These are phyloP conservation scores for Deilephila elpenor DNA, from an alignment of 2,888 invertebrate species.

Conservation along the genomic window DNA sequence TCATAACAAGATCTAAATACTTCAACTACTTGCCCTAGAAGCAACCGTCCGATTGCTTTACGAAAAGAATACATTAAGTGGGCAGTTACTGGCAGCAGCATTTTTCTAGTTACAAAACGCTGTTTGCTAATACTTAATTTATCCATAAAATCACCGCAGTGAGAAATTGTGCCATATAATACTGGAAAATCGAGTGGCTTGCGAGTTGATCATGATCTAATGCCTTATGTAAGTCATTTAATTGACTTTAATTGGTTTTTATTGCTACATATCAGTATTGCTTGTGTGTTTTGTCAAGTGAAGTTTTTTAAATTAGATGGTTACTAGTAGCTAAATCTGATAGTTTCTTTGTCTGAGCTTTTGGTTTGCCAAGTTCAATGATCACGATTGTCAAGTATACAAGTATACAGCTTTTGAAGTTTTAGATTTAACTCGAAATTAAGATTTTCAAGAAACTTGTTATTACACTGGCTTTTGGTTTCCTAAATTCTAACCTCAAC, in stretches of 20 bases:
- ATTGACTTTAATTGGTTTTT: not conserved
- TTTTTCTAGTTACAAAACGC: slow-evolving; percentile 8
- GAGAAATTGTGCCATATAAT: slow-evolving; percentile 20
- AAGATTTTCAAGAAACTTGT: too few relatives aligned
- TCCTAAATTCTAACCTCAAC: too few relatives aligned
- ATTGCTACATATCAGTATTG: not conserved
- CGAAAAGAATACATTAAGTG: not conserved
- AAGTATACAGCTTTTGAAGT: too few relatives aligned
- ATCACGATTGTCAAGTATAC: too few relatives aligned
- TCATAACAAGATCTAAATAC: not conserved
- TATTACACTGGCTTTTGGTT: too few relatives aligned
- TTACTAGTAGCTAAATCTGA: too few relatives aligned
- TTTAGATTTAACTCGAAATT: too few relatives aligned
- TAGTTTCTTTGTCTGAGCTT: too few relatives aligned
- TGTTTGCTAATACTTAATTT: slow-evolving; percentile 16
- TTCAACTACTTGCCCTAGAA: not conserved
- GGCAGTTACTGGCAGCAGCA: not conserved
- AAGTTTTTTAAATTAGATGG: not conserved
- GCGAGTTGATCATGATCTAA: slow-evolving; percentile 3
- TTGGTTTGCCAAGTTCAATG: too few relatives aligned
- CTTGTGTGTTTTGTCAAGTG: not conserved
- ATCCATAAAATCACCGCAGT: slow-evolving; percentile 11
- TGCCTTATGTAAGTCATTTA: slow-evolving; percentile 8
- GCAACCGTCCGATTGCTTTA: not conserved
- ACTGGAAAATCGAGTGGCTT: slow-evolving; percentile 15